Evolutionary conservation across 2,888 invertebrate species (phyloP).

Genomic region (Matsumyia berberina): DNA sequence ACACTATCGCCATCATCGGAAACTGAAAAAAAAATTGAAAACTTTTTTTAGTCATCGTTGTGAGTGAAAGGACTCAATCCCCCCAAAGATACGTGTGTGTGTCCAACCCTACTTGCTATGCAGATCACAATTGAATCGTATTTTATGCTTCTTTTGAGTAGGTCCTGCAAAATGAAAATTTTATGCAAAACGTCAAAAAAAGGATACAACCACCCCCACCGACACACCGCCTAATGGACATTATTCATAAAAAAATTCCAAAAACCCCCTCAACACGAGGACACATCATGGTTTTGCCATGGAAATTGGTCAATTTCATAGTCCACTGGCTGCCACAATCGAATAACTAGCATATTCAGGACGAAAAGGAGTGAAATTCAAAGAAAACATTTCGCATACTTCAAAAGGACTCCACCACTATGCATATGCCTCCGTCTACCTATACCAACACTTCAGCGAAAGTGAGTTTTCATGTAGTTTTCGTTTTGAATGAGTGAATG

Average conservation of each 20-base stretch:
- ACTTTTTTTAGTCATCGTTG: conserved; percentile 32
- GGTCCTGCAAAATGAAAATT: conserved; percentile 60
- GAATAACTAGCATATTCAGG: conserved; percentile 48
- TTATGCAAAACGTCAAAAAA: conserved; percentile 68
- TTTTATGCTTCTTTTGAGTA: conserved; percentile 74
- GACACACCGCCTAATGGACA: conserved; percentile 50
- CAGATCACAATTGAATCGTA: conserved; percentile 77
- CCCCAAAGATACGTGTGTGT: conserved; percentile 12
- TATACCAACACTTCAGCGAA: conserved; percentile 65
- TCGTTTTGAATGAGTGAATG: conserved; percentile 39
- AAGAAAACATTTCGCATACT: conserved; percentile 75
- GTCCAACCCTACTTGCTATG: conserved; percentile 70
- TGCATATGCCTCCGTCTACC: conserved; percentile 61
- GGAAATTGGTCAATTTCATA: conserved; percentile 83
- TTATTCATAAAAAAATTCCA: conserved; percentile 66
- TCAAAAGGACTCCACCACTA: conserved; percentile 60
- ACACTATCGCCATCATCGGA: conserved; percentile 84
- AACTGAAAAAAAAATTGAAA: conserved; percentile 77
- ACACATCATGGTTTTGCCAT: conserved; percentile 50
- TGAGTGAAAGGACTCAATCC: conserved; percentile 24
- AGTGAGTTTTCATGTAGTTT: conserved; percentile 72
- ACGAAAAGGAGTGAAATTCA: conserved; percentile 67
- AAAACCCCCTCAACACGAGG: not conserved
- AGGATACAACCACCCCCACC: conserved; percentile 25
- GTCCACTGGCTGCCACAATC: conserved; percentile 80